phyloP scores from a whole-genome alignment of 2,113 vertebrate genomes.

The Eublepharis macularius region DNA sequence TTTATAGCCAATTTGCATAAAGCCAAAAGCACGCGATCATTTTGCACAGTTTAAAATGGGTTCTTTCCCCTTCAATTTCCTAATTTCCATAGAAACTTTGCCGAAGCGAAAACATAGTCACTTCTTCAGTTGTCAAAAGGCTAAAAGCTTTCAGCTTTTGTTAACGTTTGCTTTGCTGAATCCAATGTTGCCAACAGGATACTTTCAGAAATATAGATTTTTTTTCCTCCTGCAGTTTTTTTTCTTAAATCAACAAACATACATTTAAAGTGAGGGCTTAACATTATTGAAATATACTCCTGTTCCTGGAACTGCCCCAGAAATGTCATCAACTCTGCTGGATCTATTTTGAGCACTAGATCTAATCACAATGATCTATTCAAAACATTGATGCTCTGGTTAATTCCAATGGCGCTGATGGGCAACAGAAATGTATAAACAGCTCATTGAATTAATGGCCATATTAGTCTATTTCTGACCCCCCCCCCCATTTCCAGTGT shows the following conservation, averaged over 20 bases:
- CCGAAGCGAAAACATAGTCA: too few relatives aligned
- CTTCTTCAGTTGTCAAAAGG: neutral
- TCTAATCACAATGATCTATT: neutral
- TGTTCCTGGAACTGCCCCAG: neutral
- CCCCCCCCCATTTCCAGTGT: neutral
- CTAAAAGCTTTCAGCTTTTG: neutral
- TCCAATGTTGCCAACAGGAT: neutral
- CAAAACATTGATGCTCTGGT: neutral
- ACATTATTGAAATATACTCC: neutral
- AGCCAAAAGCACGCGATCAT: neutral
- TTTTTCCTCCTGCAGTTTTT: too few relatives aligned
- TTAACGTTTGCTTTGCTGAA: neutral
- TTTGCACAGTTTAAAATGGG: neutral
- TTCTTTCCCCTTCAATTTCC: neutral
- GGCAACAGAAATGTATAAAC: neutral
- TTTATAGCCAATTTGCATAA: constrained; percentile 4
- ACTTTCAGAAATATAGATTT: neutral
- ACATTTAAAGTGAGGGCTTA: neutral
- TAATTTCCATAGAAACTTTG: constrained; percentile 18
- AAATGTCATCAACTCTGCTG: neutral
- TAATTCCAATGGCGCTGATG: neutral
- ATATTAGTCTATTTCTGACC: neutral
- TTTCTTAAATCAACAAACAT: neutral
- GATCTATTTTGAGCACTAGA: neutral
- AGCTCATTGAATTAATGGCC: neutral